Evolutionary conservation across 2,888 invertebrate species (phyloP), one percentile per base, ranked within the genome.

Genomic region (Drosophila subquinaria): DNA sequence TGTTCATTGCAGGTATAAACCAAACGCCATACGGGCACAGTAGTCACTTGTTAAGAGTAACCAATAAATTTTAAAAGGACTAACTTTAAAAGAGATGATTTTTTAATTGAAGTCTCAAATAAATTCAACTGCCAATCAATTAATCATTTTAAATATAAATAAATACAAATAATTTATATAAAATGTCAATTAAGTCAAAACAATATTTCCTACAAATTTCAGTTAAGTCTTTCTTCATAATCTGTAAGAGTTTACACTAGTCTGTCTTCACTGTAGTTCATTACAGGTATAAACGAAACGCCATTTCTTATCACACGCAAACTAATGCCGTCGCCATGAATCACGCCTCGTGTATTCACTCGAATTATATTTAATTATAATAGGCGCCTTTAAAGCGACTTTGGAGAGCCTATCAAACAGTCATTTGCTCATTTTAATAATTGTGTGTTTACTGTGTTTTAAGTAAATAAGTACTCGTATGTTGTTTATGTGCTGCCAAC

Each of bases 221-320:
- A 11, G 13, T 36, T 5, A 36, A 36, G 13, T 36, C 11, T 13
- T 13, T 2, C 4, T 42, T 11, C 13, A 33, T 33, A 55, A 55
- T 33, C 13, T 55, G 17, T 55, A 13, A 15, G 15, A 15, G 20
- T 36, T 36, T 10, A 9, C 15, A n/a, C 55, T 68, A 52, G 15
- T 35, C 48, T 42, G 45, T 23, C 36, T 57, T 42, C 5, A 76
- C 78, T 77, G 78, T 76, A 65, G n/a, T n/a, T 11, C 33, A 30
- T 48, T 40, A 38, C n/a, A 63, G 57, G 35, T 43, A 48, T 45
- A 35, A 20, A 15, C 53, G 47, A 61, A 38, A 13, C 9, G 30
- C 56, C 38, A 43, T 20, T 38, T 36, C 59, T 76, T 80, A 76
- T 76, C 76, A 80, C 43, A 30, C 42, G 52, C 75, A 10, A 57